Evolutionary conservation across 2,888 invertebrate species (phyloP), one percentile per base, ranked within the genome.

Genomic region (Julus scanicus): DNA sequence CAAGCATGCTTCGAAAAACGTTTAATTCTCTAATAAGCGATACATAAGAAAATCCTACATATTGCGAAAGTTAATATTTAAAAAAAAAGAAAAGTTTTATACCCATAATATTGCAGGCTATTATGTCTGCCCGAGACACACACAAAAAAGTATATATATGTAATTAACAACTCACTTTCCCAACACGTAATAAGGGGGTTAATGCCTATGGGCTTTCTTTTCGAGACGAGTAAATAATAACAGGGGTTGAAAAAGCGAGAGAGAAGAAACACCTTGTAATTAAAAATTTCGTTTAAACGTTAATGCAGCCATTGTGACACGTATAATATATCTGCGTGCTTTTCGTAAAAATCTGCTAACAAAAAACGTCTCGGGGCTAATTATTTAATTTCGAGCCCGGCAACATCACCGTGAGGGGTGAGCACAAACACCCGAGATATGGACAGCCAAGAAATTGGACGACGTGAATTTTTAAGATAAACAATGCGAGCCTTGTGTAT

Each of bases 131-230:
- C n/a, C 17, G 17, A n/a, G 57, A 57, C 57, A 57, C 3, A 3
- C 3, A 44, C 44, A 44, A 44, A 44, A 57, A 57, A 57, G 5
- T n/a, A n/a, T n/a, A 57, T n/a, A 57, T 17, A 17, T 57, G n/a
- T 57, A 57, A 57, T 57, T 57, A 57, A 57, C 57, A 57, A 57
- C 57, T 57, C 57, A 57, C 17, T 57, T 57, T 57, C 57, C 57
- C 57, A 57, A 57, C 57, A 57, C 57, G 57, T 57, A 57, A 57
- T 57, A 57, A 57, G 57, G 57, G 57, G 57, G 57, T 57, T 57
- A 17, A n/a, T 57, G 57, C 57, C 57, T n/a, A 57, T n/a, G 57
- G 57, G 57, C 57, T 57, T n/a, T n/a, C 57, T 57, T 53, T 57
- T 57, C 57, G 57, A 57, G 57, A 57, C 57, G 57, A 57, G 57